These are phyloP conservation scores for Melieria omissa DNA, from an alignment of 2,888 invertebrate species.

Conservation along the genomic window DNA sequence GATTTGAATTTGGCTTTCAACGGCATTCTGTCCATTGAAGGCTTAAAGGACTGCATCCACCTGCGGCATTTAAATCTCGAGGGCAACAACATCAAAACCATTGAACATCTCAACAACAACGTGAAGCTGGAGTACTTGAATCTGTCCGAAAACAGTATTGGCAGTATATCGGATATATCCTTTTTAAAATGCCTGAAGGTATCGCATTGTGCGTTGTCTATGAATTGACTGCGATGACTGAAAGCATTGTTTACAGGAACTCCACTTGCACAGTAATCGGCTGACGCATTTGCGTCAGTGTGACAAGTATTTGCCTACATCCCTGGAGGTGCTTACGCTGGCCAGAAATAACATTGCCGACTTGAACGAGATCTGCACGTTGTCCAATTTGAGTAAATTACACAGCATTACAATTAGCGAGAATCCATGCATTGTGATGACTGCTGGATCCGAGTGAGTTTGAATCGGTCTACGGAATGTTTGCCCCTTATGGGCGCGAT, in stretches of 20 bases:
- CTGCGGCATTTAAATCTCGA: constrained; percentile 84
- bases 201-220: not conserved
- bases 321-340: constrained; percentile 79
- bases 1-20: constrained; percentile 88
- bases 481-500: too few species aligned
- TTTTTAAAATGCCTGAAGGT: constrained; percentile 86
- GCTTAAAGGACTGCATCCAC: constrained; percentile 84
- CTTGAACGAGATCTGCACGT: constrained; percentile 85
- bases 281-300: constrained; percentile 84
- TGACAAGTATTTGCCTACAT: constrained; percentile 82
- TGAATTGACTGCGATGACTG: not conserved
- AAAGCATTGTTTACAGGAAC: constrained; percentile 71
- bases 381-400: constrained; percentile 79
- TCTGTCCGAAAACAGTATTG: constrained; percentile 89
- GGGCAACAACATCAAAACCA: constrained; percentile 92
- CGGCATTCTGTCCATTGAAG: constrained; percentile 89
- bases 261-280: constrained; percentile 87
- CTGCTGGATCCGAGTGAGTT: constrained; percentile 78
- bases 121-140: constrained; percentile 85
- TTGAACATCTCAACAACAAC: constrained; percentile 88
- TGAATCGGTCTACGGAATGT: too few species aligned
- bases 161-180: constrained; percentile 85
- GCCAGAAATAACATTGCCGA: constrained; percentile 87
- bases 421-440: constrained; percentile 87
- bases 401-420: constrained; percentile 86